These are phyloP conservation scores for Brachypodius melanocephalos DNA, from an alignment of 2,113 vertebrate species.

Conservation along the genomic window DNA sequence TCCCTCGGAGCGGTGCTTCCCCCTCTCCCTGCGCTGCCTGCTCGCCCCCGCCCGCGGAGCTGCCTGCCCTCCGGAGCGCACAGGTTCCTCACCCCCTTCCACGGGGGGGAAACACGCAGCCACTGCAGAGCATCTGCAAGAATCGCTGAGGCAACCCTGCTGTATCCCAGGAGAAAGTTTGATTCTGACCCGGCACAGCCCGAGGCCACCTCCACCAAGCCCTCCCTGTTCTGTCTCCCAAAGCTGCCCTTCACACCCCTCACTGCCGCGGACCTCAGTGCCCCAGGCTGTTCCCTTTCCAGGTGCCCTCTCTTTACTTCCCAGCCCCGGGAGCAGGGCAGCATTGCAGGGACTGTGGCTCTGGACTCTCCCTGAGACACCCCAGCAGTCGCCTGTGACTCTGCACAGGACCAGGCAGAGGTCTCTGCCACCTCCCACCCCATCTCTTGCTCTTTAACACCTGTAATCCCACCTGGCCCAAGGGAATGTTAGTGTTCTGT, in stretches of 20 bases:
- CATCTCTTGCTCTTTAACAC: not conserved
- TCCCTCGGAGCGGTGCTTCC: not conserved
- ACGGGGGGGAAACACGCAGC: not conserved
- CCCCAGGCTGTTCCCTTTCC: not conserved
- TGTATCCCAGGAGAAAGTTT: not conserved
- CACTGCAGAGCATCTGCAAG: not conserved
- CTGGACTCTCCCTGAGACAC: not conserved
- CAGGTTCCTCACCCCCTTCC: not conserved
- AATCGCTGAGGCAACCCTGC: not conserved
- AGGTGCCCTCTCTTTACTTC: not conserved
- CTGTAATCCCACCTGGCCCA: not conserved
- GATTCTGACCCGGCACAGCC: not conserved
- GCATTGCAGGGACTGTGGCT: not conserved
- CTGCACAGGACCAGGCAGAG: not conserved
- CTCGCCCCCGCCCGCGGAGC: not conserved
- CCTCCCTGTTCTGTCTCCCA: not conserved
- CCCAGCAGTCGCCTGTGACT: not conserved
- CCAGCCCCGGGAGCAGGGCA: not conserved
- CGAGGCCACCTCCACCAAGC: accelerated
- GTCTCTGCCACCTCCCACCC: not conserved
- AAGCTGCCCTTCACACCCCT: not conserved
- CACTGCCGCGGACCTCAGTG: accelerated
- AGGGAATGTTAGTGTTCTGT: accelerated
- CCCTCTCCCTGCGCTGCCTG: not conserved
- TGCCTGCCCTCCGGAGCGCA: not conserved